Evolutionary conservation across 2,888 invertebrate species (phyloP).

Genomic region (Spilosoma lubricipeda): DNA sequence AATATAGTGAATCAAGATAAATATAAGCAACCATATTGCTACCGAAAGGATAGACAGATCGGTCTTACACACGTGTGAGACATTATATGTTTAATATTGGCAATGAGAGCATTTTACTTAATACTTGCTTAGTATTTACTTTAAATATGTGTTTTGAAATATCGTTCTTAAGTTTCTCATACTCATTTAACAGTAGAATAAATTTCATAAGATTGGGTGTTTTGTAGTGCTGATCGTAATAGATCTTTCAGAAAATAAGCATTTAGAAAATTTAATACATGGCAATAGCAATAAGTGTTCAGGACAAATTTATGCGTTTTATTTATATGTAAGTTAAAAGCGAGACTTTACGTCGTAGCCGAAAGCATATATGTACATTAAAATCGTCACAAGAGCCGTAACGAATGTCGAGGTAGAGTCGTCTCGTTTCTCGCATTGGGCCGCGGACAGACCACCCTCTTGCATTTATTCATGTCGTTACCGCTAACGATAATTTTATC

Average conservation of each 20-base stretch:
- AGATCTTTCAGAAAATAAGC: no score
- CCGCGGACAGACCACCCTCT: slow-evolving; percentile 78
- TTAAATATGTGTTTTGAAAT: no score
- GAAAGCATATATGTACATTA: slow-evolving; percentile 43
- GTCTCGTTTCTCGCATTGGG: slow-evolving; percentile 62
- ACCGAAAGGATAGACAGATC: no score
- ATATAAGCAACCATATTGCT: neutral
- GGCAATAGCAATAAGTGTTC: neutral
- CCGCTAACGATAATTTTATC: slow-evolving; percentile 87
- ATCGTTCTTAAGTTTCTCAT: no score
- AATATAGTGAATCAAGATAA: neutral
- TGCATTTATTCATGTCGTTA: slow-evolving; percentile 88
- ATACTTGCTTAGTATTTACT: neutral
- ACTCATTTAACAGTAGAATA: no score
- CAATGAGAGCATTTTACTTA: neutral
- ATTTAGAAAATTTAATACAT: neutral
- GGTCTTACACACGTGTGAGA: neutral
- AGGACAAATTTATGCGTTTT: neutral
- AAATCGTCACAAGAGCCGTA: slow-evolving; percentile 78
- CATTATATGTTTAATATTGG: neutral
- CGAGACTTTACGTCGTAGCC: slow-evolving; percentile 24
- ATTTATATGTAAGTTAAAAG: slow-evolving; percentile 43
- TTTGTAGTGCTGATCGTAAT: no score
- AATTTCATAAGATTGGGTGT: no score
- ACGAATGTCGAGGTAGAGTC: slow-evolving; percentile 70